Base-by-base conservation (phyloP, 1,140 invertebrate species). In the Drosophila bipectinata region DNA sequence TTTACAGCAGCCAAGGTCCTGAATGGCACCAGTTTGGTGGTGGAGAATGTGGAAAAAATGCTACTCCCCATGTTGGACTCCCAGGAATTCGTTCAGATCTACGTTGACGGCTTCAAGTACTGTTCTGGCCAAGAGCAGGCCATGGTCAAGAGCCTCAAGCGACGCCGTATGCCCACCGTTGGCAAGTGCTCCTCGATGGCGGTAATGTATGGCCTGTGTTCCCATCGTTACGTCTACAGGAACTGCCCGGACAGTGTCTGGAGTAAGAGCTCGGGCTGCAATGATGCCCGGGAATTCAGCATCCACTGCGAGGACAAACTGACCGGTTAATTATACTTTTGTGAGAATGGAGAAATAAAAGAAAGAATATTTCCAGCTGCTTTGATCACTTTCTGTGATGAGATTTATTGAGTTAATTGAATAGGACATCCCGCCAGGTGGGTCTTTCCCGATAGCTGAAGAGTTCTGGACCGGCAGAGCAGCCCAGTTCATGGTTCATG, bases 391-490 rank as follows among this genome's bases (percentile, higher is more conserved):
- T 7, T 28, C 3, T 10, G 26, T 54, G 39, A 56, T 56, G 14
- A 8, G 9, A n/a, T 57, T 47, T 62, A 54, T 41, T 61, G 1
- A 2, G 14, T 55, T 21, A 87, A 34, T 62, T 66, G 15, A 77
- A 78, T 28, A 84, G 57, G 3, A 85, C 60, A 61, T 87, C 64
- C 15, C 69, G 72, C 82, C 82, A 85, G 37, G 61, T 78, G 41
- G 61, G 60, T 30, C 64, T 52, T 6, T 85, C 37, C 12, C 30
- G 32, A 32, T 74, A 57, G 37, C 18, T 30, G 1, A 14, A 24
- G 9, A 56, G 9, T 0, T 56, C 32, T 4, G 62, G 7, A 6
- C 4, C 45, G 4, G 58, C 10, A 12, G 60, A 30, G n/a, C 41
- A 54, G 7, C 28, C 44, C 39, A 28, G 30, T 2, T n/a, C 34